Evolutionary conservation across 2,113 vertebrate species (phyloP).

Genomic region (Cyrtonyx montezumae): DNA sequence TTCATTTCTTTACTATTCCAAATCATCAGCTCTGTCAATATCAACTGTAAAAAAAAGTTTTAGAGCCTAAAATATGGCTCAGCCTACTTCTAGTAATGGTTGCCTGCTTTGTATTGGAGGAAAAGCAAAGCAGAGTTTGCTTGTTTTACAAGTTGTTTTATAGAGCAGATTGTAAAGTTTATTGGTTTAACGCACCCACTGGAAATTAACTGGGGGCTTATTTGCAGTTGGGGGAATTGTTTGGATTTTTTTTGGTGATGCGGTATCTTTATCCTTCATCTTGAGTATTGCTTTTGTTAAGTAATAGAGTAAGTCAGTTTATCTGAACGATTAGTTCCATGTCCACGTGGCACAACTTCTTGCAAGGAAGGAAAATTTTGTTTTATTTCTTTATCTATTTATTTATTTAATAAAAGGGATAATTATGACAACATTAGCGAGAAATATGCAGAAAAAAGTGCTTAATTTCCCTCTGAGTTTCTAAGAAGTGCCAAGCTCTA

Average conservation of each 20-base stretch:
- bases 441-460: background rate
- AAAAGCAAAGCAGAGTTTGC: background rate
- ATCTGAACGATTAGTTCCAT: background rate
- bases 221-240: background rate
- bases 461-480: background rate
- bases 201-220: background rate
- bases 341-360: background rate
- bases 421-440: background rate
- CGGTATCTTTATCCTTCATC: background rate
- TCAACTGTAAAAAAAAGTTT: background rate
- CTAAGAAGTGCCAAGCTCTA: background rate
- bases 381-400: background rate
- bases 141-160: background rate
- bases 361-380: background rate
- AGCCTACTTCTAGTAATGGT: background rate
- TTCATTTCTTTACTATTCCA: background rate
- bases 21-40: background rate
- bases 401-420: background rate
- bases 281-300: background rate
- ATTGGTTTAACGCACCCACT: background rate
- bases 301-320: background rate
- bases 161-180: background rate
- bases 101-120: background rate
- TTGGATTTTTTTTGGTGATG: background rate
- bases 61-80: background rate